Conservation (phyloP, 2,888 invertebrate species). For the Dendrolimus pini region DNA sequence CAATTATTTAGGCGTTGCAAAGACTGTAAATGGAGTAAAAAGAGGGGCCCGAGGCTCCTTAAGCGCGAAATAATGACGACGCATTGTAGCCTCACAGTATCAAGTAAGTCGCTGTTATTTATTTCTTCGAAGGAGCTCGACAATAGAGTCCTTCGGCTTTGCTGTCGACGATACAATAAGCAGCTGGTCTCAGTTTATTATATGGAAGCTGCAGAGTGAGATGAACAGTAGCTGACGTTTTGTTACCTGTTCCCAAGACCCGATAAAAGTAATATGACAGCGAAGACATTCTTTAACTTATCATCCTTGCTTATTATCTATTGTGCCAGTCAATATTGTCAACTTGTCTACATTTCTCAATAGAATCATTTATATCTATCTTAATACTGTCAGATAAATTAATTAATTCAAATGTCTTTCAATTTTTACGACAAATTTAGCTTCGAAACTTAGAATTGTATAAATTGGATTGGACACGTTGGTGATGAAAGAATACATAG, state of each 20-base stretch:
- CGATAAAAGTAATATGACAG: constrained; percentile 37
- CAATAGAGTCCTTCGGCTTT: constrained; percentile 62
- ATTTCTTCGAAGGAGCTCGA: constrained; percentile 54
- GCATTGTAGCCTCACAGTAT: constrained; percentile 59
- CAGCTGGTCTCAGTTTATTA: constrained; percentile 57
- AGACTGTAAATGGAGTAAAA: constrained; percentile 33
- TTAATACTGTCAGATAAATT: too few species aligned
- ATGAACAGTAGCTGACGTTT: constrained; percentile 50
- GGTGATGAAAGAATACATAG: constrained; percentile 19
- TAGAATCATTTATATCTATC: too few species aligned
- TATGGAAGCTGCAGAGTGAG: constrained; percentile 43
- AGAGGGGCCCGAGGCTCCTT: constrained; percentile 36
- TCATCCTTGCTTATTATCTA: constrained; percentile 37
- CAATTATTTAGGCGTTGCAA: constrained; percentile 30
- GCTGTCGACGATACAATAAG: constrained; percentile 68
- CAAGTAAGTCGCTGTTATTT: constrained; percentile 68
- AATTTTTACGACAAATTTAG: too few species aligned
- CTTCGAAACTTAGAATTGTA: too few species aligned
- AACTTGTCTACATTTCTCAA: too few species aligned
- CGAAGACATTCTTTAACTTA: constrained; percentile 32
- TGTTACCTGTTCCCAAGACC: constrained; percentile 46
- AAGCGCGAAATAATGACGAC: constrained; percentile 62
- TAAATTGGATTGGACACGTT: background rate
- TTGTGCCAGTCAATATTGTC: constrained; percentile 34
- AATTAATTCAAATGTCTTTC: too few species aligned